These are phyloP conservation scores for Ctenosaura bakeri DNA, from an alignment of 2,797 vertebrate species.

Conservation along the genomic window DNA sequence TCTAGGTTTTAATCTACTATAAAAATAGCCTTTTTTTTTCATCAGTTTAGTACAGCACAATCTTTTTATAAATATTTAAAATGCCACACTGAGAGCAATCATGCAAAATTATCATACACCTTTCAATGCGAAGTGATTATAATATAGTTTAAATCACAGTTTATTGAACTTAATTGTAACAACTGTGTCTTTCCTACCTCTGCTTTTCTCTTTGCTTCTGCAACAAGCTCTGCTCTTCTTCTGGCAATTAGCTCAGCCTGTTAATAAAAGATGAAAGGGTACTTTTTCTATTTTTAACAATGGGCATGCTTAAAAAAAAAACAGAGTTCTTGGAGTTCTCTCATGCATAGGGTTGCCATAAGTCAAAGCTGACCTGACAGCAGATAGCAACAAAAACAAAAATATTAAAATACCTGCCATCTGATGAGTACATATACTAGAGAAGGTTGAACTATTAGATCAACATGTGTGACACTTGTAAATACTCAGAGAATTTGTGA, in stretches of 20 bases:
- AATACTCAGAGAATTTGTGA: not conserved
- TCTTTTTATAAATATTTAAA: conserved; percentile 23
- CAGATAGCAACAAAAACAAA: no score
- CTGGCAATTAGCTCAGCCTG: conserved; percentile 86
- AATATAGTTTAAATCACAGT: conserved; percentile 10
- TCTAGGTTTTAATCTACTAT: not conserved
- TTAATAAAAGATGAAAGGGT: conserved; percentile 52
- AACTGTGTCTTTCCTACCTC: conserved; percentile 74
- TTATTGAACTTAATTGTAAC: conserved; percentile 1
- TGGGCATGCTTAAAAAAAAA: not conserved
- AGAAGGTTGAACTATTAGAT: not conserved
- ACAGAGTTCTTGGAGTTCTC: not conserved
- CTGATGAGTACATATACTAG: not conserved
- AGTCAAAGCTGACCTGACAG: no score
- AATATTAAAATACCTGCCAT: not conserved
- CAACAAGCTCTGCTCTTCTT: conserved; percentile 89
- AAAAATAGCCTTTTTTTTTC: conserved; percentile 5
- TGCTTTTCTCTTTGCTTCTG: conserved; percentile 75
- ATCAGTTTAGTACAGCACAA: not conserved
- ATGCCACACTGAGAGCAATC: conserved; percentile 34
- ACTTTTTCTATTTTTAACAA: not conserved
- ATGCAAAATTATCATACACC: not conserved
- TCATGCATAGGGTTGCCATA: no score
- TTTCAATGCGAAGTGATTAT: conserved; percentile 21
- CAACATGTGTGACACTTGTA: not conserved